Conservation (phyloP, 2,888 invertebrate species). For the Andrena marginata region DNA sequence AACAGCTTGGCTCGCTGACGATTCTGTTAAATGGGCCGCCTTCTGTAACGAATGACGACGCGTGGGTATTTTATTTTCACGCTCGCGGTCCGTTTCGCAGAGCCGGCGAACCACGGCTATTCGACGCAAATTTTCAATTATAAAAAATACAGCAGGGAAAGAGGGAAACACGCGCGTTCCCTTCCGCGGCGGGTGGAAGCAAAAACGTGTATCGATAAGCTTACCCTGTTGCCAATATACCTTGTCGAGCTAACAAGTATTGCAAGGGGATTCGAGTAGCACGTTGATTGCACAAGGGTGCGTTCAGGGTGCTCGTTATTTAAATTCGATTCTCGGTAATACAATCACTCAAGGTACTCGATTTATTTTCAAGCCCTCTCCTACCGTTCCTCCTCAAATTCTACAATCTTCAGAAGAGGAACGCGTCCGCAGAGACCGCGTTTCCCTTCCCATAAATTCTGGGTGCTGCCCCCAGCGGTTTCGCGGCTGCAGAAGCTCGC, state of each 20-base stretch:
- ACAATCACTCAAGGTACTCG: too few relatives aligned
- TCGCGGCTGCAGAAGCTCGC: background rate
- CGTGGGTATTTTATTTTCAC: constrained; percentile 14
- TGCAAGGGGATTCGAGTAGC: background rate
- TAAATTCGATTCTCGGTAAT: too few relatives aligned
- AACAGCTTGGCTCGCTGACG: constrained; percentile 7
- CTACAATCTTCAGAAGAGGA: too few relatives aligned
- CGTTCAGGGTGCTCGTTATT: too few relatives aligned
- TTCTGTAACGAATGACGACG: constrained; percentile 25
- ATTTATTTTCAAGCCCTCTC: too few relatives aligned
- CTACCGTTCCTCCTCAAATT: too few relatives aligned
- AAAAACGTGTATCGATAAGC: constrained; percentile 19
- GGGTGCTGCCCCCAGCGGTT: background rate
- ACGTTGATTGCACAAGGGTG: too few relatives aligned
- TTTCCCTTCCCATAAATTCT: too few relatives aligned
- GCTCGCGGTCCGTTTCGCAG: background rate
- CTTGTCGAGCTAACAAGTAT: constrained; percentile 10
- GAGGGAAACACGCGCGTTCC: background rate
- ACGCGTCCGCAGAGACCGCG: too few relatives aligned
- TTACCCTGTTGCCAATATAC: background rate
- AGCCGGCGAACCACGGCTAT: constrained; percentile 6
- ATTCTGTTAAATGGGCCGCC: constrained; percentile 47
- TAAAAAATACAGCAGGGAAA: background rate
- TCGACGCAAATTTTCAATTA: constrained; percentile 45
- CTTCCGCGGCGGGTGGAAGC: background rate